A percentile compares a stretch with the other conserved stretches of the same genome.
phyloP scores from a whole-genome alignment of 2,888 invertebrate genomes.

The Polyploca ridens region DNA sequence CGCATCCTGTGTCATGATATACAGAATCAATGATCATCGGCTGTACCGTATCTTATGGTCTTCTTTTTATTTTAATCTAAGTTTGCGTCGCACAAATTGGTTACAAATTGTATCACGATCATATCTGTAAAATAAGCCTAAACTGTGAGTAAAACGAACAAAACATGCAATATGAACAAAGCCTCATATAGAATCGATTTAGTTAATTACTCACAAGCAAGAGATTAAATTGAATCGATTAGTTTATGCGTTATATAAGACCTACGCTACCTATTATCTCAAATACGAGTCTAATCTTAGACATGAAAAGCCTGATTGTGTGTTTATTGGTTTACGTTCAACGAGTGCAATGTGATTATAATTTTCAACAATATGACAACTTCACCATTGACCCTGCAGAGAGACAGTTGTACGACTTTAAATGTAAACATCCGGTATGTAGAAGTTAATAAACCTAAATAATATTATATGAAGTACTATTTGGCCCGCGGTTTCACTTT shows the following conservation, averaged over 20 bases:
- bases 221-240: background rate
- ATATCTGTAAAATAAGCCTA: background rate
- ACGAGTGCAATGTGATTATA: background rate
- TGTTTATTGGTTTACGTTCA: background rate
- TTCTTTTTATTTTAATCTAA: no score
- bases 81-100: background rate
- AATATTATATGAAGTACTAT: background rate
- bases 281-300: background rate
- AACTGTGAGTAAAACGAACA: background rate
- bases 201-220: background rate
- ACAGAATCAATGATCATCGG: no score
- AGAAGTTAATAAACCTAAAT: background rate
- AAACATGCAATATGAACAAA: background rate
- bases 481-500: no score
- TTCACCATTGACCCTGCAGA: slow-evolving; percentile 3
- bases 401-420: slow-evolving; percentile 11
- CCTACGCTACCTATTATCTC: background rate
- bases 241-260: background rate
- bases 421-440: slow-evolving; percentile 8
- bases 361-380: background rate
- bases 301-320: background rate
- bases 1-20: no score
- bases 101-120: background rate
- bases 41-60: no score
- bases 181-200: background rate